phyloP scores from a whole-genome alignment of 1,140 invertebrate species.

The Eueides isabella region DNA sequence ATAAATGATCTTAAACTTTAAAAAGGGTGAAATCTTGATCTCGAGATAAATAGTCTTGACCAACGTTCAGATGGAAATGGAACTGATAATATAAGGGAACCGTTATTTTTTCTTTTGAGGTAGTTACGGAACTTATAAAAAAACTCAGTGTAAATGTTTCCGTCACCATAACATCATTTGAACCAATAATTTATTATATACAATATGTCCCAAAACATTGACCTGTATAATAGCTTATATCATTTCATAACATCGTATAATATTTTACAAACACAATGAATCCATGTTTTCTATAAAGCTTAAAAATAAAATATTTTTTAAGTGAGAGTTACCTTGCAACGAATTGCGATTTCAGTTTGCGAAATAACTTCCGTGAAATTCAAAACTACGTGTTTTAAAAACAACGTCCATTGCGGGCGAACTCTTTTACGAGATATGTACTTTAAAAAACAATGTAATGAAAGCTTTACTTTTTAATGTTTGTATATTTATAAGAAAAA shows the following conservation, averaged over 20 bases:
- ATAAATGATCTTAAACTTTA: too few species aligned
- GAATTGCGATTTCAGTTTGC: conserved; percentile 9
- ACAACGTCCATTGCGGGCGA: not conserved
- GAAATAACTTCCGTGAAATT: not conserved
- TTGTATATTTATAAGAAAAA: not conserved
- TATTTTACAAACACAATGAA: not conserved
- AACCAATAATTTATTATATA: too few species aligned
- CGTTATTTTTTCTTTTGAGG: too few species aligned
- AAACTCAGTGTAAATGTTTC: too few species aligned
- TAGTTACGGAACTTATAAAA: too few species aligned
- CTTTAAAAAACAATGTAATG: not conserved
- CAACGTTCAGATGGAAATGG: too few species aligned
- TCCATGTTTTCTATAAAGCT: not conserved
- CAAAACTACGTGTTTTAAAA: conserved; percentile 8
- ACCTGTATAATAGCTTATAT: not conserved
- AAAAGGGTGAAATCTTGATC: too few species aligned
- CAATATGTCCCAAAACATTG: too few species aligned
- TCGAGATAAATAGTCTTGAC: too few species aligned
- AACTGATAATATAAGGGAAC: too few species aligned
- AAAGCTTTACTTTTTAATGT: not conserved
- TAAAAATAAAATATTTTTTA: not conserved
- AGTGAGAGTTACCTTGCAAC: conserved; percentile 5
- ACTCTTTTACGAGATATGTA: conserved; percentile 1
- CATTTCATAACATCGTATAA: not conserved
- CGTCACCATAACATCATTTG: too few species aligned